A percentile compares a stretch with the other conserved stretches of the same genome.
These are phyloP conservation scores for Felis catus DNA, from an alignment of 2,113 vertebrate species.

Conservation along the genomic window F.catus_Fca126_mat1.0 CM031421.1:77232501-77233000, in stretches of 20 bases:
- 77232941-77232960: not conserved
- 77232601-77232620: not conserved
- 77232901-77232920: not conserved
- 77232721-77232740: not conserved
- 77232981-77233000: not conserved
- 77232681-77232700: not conserved
- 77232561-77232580: not conserved
- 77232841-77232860: not conserved
- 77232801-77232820: not conserved
- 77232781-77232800: not conserved
- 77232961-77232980: not conserved
- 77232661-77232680: not conserved
- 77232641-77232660: not conserved
- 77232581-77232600: not conserved
- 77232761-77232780: not conserved
- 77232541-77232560: not conserved
- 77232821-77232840: not conserved
- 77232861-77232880: not conserved
- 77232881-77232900: conserved; percentile 11
- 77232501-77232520: not conserved
- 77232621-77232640: not conserved
- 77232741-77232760: not conserved
- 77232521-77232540: not conserved
- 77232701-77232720: not conserved
- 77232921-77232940: not conserved